A percentile compares a stretch with the other conserved stretches of the same genome.
Evolutionary conservation across 2,797 vertebrate species (phyloP).

Genomic region (Astyanax mexicanus): DNA sequence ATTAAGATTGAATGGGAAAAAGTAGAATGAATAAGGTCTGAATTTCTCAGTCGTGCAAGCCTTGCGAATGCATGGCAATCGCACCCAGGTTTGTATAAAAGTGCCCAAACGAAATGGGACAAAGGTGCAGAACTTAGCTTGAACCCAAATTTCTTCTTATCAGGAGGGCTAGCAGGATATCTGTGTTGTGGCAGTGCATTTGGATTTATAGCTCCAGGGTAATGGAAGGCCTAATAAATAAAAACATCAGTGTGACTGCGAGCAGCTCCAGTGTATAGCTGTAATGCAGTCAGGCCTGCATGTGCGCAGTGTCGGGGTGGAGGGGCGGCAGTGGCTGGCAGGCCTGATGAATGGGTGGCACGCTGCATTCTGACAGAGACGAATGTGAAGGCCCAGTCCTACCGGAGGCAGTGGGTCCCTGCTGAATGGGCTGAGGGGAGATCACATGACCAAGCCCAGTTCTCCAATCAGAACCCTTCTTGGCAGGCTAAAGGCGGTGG

Average conservation of each 20-base stretch:
- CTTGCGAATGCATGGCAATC: slow-evolving; percentile 55
- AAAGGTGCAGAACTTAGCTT: slow-evolving; percentile 32
- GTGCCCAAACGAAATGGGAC: slow-evolving; percentile 44
- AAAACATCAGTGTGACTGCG: slow-evolving; percentile 82
- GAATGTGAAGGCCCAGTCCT: slow-evolving; percentile 81
- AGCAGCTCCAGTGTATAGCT: slow-evolving; percentile 78
- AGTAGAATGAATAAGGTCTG: slow-evolving; percentile 41
- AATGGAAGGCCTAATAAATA: slow-evolving; percentile 87
- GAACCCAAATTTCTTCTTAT: slow-evolving; percentile 49
- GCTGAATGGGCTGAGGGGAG: slow-evolving; percentile 67
- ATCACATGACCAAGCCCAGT: slow-evolving; percentile 69
- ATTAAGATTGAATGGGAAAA: slow-evolving; percentile 58
- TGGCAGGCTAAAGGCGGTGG: slow-evolving; percentile 48
- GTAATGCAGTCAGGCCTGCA: slow-evolving; percentile 79
- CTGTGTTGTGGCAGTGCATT: slow-evolving; percentile 75
- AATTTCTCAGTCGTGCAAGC: slow-evolving; percentile 36
- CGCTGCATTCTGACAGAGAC: slow-evolving; percentile 83
- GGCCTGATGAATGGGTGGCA: slow-evolving; percentile 85
- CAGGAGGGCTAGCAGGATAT: slow-evolving; percentile 70
- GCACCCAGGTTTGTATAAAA: slow-evolving; percentile 40
- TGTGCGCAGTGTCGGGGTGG: slow-evolving; percentile 75
- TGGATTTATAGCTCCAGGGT: slow-evolving; percentile 82
- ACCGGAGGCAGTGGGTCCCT: slow-evolving; percentile 68
- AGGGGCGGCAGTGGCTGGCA: slow-evolving; percentile 81
- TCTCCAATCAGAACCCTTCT: slow-evolving; percentile 46